Conservation (phyloP, 92 coral and sea anemone species). For the Palythoa grandis region DNA sequence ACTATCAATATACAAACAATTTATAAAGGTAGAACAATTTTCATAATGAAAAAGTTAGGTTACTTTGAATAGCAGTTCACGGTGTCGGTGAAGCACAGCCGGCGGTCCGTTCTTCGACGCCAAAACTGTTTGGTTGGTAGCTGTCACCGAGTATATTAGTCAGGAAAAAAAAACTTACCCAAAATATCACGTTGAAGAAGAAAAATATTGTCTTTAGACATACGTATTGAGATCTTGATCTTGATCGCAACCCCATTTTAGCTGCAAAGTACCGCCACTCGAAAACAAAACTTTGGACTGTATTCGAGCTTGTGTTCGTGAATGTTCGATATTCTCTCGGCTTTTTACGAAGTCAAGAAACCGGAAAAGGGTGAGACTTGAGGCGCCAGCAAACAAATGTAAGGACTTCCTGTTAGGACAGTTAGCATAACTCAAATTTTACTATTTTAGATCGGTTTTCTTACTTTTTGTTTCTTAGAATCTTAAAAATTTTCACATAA, state of each 20-base stretch:
- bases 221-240: conserved; percentile 32
- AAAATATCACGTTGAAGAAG: conserved; percentile 76
- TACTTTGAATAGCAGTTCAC: background rate
- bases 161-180: conserved; percentile 63
- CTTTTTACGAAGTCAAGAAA: no score
- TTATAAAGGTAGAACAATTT: background rate
- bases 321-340: no score
- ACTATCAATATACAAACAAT: background rate
- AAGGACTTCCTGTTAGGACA: no score
- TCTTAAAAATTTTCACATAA: no score
- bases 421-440: no score
- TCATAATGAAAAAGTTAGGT: background rate
- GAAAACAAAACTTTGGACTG: no score
- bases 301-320: no score
- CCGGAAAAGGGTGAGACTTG: no score
- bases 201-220: conserved; percentile 82
- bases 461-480: no score
- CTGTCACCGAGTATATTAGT: conserved; percentile 3
- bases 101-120: background rate
- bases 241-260: conserved; percentile 26
- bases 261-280: background rate
- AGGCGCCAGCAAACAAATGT: no score
- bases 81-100: background rate
- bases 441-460: no score
- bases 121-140: background rate